These are phyloP conservation scores for Margaritifera margaritifera DNA, from an alignment of 2,888 invertebrate genomes.

Conservation along the genomic window DNA sequence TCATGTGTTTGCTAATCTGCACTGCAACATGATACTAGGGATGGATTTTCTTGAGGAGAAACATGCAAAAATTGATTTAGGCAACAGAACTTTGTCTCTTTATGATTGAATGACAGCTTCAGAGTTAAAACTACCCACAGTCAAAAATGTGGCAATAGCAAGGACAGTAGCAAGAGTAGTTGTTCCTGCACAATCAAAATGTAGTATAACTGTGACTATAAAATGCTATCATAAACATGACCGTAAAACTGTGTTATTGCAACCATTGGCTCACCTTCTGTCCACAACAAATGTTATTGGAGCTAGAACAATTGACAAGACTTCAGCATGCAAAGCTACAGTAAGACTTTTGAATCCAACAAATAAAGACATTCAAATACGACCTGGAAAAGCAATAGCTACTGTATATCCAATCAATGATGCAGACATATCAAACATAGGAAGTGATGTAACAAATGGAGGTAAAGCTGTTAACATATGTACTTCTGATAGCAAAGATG, in stretches of 20 bases:
- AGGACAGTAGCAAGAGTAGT: no score
- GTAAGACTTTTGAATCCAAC: constrained; percentile 1
- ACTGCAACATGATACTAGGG: no score
- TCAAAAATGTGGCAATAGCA: neutral
- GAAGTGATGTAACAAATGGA: no score
- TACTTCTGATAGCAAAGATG: no score
- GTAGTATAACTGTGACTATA: neutral
- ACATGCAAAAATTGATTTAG: neutral
- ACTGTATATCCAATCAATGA: neutral
- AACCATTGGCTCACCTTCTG: neutral
- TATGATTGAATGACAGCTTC: neutral
- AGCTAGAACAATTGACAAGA: neutral
- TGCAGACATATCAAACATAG: no score
- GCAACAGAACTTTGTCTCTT: neutral
- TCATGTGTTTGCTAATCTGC: neutral
- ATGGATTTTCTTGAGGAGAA: neutral
- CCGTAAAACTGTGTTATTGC: neutral
- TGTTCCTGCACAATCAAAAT: neutral
- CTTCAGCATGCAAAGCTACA: neutral
- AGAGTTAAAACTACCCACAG: neutral
- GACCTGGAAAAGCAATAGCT: constrained; percentile 1
- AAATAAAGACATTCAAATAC: neutral
- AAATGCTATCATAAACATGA: neutral
- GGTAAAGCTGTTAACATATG: no score
- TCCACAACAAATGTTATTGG: constrained; percentile 2